Evolutionary conservation across 2,797 vertebrate species (phyloP).

Genomic region (Pampus argenteus): DNA sequence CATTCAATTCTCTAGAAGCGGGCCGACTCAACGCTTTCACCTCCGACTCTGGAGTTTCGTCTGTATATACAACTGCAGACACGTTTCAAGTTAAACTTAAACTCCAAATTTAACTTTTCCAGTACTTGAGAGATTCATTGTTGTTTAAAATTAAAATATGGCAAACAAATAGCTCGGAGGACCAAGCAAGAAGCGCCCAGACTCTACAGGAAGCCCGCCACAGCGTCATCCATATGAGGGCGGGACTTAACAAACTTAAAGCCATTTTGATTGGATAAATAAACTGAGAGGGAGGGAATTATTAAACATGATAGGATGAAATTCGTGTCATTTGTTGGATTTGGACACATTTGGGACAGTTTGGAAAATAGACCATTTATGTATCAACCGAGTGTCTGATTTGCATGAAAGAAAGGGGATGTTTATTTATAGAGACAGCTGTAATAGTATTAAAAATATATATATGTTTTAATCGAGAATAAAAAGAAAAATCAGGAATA

Average conservation of each 20-base stretch:
- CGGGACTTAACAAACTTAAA: slow-evolving; percentile 38
- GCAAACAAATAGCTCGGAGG: slow-evolving; percentile 17
- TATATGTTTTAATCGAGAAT: background rate
- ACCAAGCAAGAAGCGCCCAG: slow-evolving; percentile 63
- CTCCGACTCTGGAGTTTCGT: slow-evolving; percentile 3
- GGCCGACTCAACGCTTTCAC: slow-evolving; percentile 11
- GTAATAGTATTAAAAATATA: background rate
- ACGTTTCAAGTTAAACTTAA: background rate
- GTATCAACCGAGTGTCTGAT: slow-evolving; percentile 25
- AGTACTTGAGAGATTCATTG: background rate
- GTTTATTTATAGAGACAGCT: background rate
- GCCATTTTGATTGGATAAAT: slow-evolving; percentile 70
- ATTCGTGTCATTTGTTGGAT: slow-evolving; percentile 10
- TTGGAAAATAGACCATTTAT: slow-evolving; percentile 35
- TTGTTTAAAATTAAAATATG: slow-evolving; percentile 2
- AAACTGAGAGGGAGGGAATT: background rate
- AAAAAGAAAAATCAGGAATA: background rate
- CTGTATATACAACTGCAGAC: background rate
- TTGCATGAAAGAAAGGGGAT: slow-evolving; percentile 17
- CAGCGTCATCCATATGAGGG: slow-evolving; percentile 58
- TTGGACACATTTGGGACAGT: background rate
- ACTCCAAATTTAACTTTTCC: slow-evolving; percentile 14
- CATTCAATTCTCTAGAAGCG: slow-evolving; percentile 34
- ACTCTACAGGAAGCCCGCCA: slow-evolving; percentile 83
- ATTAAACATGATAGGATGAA: slow-evolving; percentile 3